A percentile compares a stretch with the other conserved stretches of the same genome.
phyloP scores from a whole-genome alignment of 2,113 vertebrate species.

The Potamarius usumacintae region DNA sequence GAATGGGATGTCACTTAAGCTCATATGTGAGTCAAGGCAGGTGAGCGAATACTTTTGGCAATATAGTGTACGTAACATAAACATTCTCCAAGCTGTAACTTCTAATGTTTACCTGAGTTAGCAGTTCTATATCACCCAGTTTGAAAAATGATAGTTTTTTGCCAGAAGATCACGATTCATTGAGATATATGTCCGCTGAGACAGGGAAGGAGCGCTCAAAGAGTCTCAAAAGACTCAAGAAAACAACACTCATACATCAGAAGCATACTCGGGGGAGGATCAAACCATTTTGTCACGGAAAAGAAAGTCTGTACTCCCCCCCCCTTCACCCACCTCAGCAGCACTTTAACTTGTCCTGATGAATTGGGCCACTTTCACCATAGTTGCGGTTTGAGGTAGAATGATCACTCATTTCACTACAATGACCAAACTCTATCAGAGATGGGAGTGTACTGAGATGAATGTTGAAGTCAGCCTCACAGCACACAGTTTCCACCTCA shows the following conservation, averaged over 20 bases:
- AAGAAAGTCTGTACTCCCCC: slow-evolving; percentile 40
- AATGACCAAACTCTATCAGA: slow-evolving; percentile 61
- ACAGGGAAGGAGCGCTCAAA: slow-evolving; percentile 22
- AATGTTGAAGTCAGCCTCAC: slow-evolving; percentile 63
- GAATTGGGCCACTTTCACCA: slow-evolving; percentile 63
- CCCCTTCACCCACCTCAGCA: slow-evolving; percentile 46
- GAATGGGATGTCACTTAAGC: no score
- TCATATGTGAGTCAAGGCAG: no score
- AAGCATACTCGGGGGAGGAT: slow-evolving; percentile 46
- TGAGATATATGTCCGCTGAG: slow-evolving; percentile 39
- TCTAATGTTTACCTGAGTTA: background rate
- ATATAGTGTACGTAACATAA: no score
- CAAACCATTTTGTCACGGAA: slow-evolving; percentile 51
- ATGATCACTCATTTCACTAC: slow-evolving; percentile 73
- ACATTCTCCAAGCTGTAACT: background rate
- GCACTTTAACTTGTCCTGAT: slow-evolving; percentile 55
- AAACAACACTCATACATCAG: slow-evolving; percentile 49
- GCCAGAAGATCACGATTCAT: slow-evolving; percentile 19
- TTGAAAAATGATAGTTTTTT: slow-evolving; percentile 26
- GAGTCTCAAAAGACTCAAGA: slow-evolving; percentile 42
- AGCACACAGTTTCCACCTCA: slow-evolving; percentile 66
- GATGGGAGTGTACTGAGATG: slow-evolving; percentile 43
- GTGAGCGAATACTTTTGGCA: no score
- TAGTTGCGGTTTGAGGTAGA: slow-evolving; percentile 56
- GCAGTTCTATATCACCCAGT: slow-evolving; percentile 27